Base-by-base conservation (phyloP, 2,888 invertebrate species). In the Helobdella robusta region DNA sequence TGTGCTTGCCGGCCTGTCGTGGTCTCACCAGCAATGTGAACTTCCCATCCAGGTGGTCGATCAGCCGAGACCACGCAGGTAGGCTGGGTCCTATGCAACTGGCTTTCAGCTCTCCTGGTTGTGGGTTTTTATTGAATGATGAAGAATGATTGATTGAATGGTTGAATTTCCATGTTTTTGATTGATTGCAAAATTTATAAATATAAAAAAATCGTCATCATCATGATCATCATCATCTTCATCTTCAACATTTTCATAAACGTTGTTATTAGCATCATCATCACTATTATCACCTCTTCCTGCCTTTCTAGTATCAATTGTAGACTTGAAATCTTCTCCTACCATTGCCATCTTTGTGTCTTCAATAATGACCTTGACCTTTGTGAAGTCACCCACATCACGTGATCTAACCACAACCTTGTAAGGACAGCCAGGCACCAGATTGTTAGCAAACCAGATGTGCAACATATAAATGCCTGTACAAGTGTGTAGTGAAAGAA, bases 21-120 rank as follows among this genome's bases (percentile, higher is more conserved):
- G 97, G 94, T 79, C 91, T 90, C 56, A 97, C 89, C 79, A 89
- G 91, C 65, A 95, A 81, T 0, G 81, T 79, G 80, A 95, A 97
- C 8, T 95, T 97, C 20, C 95, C 97, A 30, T 97, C 95, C 2
- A 91, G 89, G 78, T 94, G 94, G 81, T 98, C 97, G 78, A 92
- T 93, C 3, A 98, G 84, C 79, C 97, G 95, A 79, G 97, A 97
- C 78, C 93, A 93, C 5, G 97, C 97, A 62, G 92, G 91, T 83
- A 94, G 88, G 67, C 85, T 83, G 0, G 89, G 89, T 0, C 98
- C 98, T 61, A 90, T 88, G 79, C 98, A 98, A 77, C 95, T 93
- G 0, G 95, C 97, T 0, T 94, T 93, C 64, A 97, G 83, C 79
- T 97, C 95, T 15, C 95, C 86, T 85, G 70, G 3, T 28, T 30